Evolutionary conservation across 2,888 invertebrate genomes (phyloP).

Genomic region (Callyntrura sp.): DNA sequence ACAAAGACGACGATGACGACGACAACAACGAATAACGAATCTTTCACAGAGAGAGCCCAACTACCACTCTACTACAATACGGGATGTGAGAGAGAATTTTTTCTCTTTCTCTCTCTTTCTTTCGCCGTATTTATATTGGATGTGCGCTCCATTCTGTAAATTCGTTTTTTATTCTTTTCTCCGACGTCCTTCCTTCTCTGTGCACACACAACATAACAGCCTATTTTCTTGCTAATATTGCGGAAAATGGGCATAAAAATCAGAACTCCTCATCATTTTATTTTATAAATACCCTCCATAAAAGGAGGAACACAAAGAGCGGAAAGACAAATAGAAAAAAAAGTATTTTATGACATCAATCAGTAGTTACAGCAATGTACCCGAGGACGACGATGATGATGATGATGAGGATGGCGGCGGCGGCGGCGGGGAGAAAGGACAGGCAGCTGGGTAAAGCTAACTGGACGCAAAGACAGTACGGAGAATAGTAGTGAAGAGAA

Average conservation of each 20-base stretch:
- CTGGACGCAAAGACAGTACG: no score
- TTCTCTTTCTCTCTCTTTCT: not conserved
- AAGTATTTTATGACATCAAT: constrained; percentile 8
- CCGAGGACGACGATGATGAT: no score
- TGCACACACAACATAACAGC: not conserved
- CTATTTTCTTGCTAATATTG: constrained; percentile 19
- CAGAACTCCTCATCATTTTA: constrained; percentile 19
- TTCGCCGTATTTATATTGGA: not conserved
- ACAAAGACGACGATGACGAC: no score
- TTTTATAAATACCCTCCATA: constrained; percentile 15
- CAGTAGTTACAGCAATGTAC: constrained; percentile 11
- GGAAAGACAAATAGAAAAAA: constrained; percentile 22
- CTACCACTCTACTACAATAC: no score
- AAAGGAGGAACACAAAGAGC: not conserved
- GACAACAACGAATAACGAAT: no score
- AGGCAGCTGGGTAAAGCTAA: no score
- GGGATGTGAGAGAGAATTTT: no score
- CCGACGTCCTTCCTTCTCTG: not conserved
- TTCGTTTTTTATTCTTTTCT: not conserved
- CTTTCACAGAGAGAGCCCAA: not conserved
- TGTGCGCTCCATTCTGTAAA: no score
- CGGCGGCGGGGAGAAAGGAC: no score
- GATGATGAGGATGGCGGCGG: no score
- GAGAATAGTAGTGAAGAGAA: not conserved
- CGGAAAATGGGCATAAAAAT: constrained; percentile 1